Evolutionary conservation across 2,888 invertebrate genomes (phyloP).

Genomic region (Hyalella azteca): DNA sequence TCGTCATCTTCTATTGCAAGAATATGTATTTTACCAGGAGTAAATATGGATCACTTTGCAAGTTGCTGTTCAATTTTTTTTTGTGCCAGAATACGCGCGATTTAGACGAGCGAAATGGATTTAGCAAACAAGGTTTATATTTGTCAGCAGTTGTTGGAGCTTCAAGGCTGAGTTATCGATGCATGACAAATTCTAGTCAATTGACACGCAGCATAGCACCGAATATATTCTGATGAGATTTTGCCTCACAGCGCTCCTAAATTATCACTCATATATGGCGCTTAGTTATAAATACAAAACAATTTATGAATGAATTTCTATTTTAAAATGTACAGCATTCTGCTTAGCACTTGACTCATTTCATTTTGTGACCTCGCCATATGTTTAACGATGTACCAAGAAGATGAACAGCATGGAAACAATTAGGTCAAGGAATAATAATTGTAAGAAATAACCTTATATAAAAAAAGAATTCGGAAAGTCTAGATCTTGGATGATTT

Average conservation of each 20-base stretch:
- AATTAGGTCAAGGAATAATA: no score
- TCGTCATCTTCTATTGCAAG: neutral
- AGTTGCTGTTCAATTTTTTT: neutral
- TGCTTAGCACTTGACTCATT: no score
- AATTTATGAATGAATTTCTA: no score
- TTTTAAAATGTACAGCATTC: no score
- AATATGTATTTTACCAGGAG: neutral
- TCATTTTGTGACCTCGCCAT: no score
- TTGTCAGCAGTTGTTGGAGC: neutral
- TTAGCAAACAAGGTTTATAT: neutral
- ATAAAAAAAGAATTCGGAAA: no score
- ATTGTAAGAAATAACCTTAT: no score
- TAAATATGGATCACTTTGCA: neutral
- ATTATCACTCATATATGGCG: no score
- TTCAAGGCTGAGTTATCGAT: neutral
- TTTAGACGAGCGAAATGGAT: neutral
- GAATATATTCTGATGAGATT: neutral
- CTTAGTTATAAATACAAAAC: no score
- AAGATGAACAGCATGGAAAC: no score
- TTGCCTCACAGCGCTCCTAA: neutral
- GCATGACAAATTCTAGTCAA: neutral
- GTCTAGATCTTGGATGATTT: no score
- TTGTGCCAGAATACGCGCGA: neutral
- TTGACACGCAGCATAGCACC: neutral
- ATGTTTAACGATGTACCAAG: no score